Evolutionary conservation across 2,797 vertebrate species (phyloP).

Genomic region (Coranthus polyacanthus): DNA sequence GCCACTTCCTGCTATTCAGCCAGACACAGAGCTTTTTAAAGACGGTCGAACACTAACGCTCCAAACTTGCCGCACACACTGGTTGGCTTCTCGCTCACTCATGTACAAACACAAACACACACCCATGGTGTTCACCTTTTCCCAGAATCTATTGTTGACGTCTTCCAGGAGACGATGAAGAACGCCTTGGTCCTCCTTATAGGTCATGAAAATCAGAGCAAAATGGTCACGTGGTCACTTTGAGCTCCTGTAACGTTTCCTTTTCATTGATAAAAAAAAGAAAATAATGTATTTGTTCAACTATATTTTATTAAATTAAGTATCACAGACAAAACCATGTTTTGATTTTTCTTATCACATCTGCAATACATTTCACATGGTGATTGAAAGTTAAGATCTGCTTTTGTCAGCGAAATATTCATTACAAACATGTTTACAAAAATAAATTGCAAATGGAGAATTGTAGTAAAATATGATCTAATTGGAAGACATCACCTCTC

Average conservation of each 20-base stretch:
- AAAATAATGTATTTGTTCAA: background rate
- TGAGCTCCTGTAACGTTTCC: background rate
- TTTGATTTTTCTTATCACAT: slow-evolving; percentile 7
- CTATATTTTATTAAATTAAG: slow-evolving; percentile 39
- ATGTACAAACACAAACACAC: slow-evolving; percentile 20
- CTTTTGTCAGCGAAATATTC: slow-evolving; percentile 17
- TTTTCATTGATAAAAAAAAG: background rate
- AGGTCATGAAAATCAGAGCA: slow-evolving; percentile 35
- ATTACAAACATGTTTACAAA: slow-evolving; percentile 68
- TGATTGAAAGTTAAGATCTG: slow-evolving; percentile 28
- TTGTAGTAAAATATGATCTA: slow-evolving; percentile 40
- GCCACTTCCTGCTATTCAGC: slow-evolving; percentile 83
- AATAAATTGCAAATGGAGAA: slow-evolving; percentile 51
- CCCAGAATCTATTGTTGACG: slow-evolving; percentile 66
- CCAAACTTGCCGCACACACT: slow-evolving; percentile 58
- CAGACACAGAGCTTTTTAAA: slow-evolving; percentile 81
- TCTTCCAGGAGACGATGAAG: slow-evolving; percentile 53
- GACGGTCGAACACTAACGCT: slow-evolving; percentile 68
- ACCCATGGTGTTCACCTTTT: slow-evolving; percentile 41
- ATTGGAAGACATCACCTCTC: slow-evolving; percentile 32
- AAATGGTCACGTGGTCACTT: slow-evolving; percentile 15
- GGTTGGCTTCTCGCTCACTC: background rate
- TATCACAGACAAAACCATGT: slow-evolving; percentile 39
- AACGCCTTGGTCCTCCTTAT: slow-evolving; percentile 33
- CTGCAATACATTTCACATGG: slow-evolving; percentile 16